These are phyloP conservation scores for Coluber constrictor DNA, from an alignment of 2,797 vertebrate genomes.

Conservation along the genomic window DNA sequence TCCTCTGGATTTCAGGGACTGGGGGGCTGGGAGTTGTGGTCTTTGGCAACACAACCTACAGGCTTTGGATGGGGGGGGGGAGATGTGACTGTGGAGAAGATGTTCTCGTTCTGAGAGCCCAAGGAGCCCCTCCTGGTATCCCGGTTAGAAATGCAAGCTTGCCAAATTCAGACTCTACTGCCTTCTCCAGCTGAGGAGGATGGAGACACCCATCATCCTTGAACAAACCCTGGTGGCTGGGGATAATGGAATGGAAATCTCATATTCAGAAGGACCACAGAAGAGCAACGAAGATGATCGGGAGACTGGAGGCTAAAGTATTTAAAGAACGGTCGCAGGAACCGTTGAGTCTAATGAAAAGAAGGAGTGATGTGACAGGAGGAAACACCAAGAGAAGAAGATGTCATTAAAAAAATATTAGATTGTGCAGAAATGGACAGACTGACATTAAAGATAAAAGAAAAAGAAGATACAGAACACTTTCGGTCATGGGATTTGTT, in stretches of 20 bases:
- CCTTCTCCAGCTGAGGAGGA: not conserved
- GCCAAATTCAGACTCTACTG: not conserved
- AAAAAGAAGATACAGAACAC: too few relatives aligned
- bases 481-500: too few relatives aligned
- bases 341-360: not conserved
- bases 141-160: not conserved
- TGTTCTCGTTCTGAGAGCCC: not conserved
- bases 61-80: not conserved
- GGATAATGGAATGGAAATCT: not conserved
- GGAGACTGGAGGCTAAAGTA: not conserved
- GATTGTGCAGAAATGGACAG: too few relatives aligned
- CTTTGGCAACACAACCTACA: not conserved
- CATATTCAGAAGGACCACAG: not conserved
- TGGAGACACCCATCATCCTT: not conserved
- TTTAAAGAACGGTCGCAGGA: not conserved
- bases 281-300: not conserved
- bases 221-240: not conserved
- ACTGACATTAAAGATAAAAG: too few relatives aligned
- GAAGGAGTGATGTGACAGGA: not conserved
- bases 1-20: not conserved
- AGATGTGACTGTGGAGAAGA: not conserved
- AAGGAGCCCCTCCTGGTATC: not conserved
- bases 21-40: not conserved
- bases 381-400: too few relatives aligned
- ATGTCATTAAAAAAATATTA: too few relatives aligned